A percentile compares a stretch with the other conserved stretches of the same genome.
Conservation (phyloP, 2,113 vertebrate species). For the Megaleporinus macrocephalus region DNA sequence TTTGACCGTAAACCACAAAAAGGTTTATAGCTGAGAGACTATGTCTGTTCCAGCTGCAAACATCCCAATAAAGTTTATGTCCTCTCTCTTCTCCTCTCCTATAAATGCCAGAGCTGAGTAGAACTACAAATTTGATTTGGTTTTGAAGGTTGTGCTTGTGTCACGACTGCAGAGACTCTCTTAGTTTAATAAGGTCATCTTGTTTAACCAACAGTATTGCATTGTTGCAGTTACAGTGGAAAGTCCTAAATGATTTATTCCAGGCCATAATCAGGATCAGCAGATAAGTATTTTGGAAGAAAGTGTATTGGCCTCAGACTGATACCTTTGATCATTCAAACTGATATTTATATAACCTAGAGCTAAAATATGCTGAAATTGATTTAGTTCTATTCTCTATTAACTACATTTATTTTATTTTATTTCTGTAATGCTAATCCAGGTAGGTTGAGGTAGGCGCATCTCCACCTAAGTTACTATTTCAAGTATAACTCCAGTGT, state of each 20-base stretch:
- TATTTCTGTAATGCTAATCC: no score
- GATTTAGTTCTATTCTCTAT: no score
- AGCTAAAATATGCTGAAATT: no score
- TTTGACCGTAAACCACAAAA: slow-evolving; percentile 13
- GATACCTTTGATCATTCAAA: no score
- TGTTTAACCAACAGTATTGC: neutral
- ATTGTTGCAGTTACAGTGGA: neutral
- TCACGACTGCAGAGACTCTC: neutral
- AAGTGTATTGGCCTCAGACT: no score
- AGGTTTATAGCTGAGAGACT: neutral
- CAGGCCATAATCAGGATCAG: no score
- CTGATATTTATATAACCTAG: no score
- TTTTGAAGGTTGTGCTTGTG: neutral
- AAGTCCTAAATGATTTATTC: neutral
- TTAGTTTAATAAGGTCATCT: neutral
- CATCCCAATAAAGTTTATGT: slow-evolving; percentile 5
- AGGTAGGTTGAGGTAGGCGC: no score
- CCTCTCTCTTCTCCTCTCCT: slow-evolving; percentile 4
- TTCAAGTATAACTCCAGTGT: no score
- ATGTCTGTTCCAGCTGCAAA: neutral
- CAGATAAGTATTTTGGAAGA: no score
- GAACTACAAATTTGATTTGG: neutral
- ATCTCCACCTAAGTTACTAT: no score
- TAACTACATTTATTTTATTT: no score
- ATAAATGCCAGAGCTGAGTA: neutral